Evolutionary conservation across 2,888 invertebrate species (phyloP), one percentile per base, ranked within the genome.

Genomic region (Platycheirus albimanus): DNA sequence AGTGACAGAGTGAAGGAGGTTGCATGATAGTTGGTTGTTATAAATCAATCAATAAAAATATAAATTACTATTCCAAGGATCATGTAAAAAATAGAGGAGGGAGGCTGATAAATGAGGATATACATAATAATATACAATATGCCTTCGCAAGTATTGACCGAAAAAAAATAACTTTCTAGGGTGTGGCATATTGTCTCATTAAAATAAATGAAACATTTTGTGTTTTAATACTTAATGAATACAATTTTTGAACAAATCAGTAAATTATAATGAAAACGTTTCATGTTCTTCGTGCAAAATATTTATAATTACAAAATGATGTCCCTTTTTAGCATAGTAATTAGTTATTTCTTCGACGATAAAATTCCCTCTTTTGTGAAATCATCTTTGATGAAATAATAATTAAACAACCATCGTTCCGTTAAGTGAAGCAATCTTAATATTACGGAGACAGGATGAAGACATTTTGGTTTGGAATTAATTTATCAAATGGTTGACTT

Each of bases 301-400:
- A 13, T n/a, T 38, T 58, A 49, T 52, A 71, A 61, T 51, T 43
- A 36, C 3, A 64, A 72, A 45, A 36, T 54, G 15, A 63, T 63
- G 52, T 17, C 52, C 36, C 54, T 45, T 47, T 36, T 64, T 54
- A 54, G 45, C 72, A 72, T 47, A 17, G n/a, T 64, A 72, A 72
- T 72, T 72, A 36, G 41, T 30, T 66, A 51, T n/a, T n/a, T 33
- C 19, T 30, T 2, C 15, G n/a, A n/a, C n/a, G n/a, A n/a, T n/a
- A n/a, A n/a, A n/a, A n/a, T n/a, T n/a, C n/a, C 10, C 15, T 3
- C 15, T 43, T 33, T 28, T 30, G 51, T 33, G 30, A 33, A 52
- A 6, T 28, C 11, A 17, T 52, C 15, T 17, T 52, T 5, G 5
- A 17, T 11, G 52, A 30, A n/a, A n/a, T n/a, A n/a, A 52, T 30